Evolutionary conservation across 2,113 vertebrate species (phyloP).

Genomic region (Perccottus glenii): DNA sequence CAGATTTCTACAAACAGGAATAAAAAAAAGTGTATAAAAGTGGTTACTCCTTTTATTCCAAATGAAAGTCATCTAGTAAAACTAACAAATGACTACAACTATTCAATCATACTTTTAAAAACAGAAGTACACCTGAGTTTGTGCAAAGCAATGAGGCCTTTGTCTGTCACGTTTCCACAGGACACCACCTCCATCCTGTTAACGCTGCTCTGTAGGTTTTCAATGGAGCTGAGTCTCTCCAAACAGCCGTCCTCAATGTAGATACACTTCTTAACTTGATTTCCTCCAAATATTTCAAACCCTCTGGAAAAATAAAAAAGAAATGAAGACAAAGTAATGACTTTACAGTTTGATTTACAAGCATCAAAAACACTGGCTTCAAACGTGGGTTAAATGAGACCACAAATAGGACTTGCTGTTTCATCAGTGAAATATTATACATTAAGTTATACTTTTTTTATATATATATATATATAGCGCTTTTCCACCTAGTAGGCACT

Average conservation of each 20-base stretch:
- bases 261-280: conserved; percentile 88
- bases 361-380: background rate
- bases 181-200: conserved; percentile 86
- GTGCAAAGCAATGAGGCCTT: conserved; percentile 86
- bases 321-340: background rate
- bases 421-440: no score
- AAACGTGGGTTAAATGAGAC: no score
- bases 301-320: conserved; percentile 77
- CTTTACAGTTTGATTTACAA: background rate
- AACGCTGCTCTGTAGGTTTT: conserved; percentile 85
- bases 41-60: no score
- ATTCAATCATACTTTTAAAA: background rate
- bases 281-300: conserved; percentile 86
- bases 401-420: no score
- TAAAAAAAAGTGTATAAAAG: background rate
- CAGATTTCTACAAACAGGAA: conserved; percentile 83
- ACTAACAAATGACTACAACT: no score
- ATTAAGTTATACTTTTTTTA: no score
- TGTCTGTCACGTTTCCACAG: conserved; percentile 92
- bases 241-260: conserved; percentile 92
- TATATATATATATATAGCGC: no score
- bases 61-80: no score
- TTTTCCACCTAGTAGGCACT: no score
- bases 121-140: conserved; percentile 87
- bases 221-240: conserved; percentile 83